Evolutionary conservation across 2,888 invertebrate genomes (phyloP).

Genomic region (Sepiola atlantica): DNA sequence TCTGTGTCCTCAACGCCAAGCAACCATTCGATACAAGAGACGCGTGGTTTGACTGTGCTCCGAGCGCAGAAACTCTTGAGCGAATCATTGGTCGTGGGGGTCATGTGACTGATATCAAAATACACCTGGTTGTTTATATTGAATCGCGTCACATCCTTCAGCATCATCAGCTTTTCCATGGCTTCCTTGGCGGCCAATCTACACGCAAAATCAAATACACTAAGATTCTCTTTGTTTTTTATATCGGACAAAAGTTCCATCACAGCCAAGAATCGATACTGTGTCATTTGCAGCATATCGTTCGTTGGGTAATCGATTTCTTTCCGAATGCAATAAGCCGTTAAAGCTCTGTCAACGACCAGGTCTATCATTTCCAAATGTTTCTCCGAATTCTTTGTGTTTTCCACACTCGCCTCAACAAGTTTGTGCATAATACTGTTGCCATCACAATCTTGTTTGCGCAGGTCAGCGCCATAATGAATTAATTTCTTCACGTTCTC

Average conservation of each 20-base stretch:
- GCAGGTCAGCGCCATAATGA: conserved; percentile 63
- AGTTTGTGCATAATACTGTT: conserved; percentile 69
- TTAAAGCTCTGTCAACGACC: conserved; percentile 57
- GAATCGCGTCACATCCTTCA: conserved; percentile 64
- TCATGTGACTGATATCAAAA: conserved; percentile 69
- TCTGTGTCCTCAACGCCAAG: conserved; percentile 59
- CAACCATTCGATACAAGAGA: conserved; percentile 69
- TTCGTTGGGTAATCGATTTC: conserved; percentile 60
- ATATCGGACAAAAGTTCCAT: conserved; percentile 61
- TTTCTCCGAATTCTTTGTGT: conserved; percentile 51
- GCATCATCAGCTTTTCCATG: conserved; percentile 62
- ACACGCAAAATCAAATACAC: conserved; percentile 65
- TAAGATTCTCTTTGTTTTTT: conserved; percentile 62
- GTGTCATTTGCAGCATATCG: conserved; percentile 57
- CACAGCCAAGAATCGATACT: conserved; percentile 59
- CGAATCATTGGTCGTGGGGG: conserved; percentile 60
- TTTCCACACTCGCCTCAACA: conserved; percentile 56
- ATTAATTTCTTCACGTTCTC: conserved; percentile 59
- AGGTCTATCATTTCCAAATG: conserved; percentile 60
- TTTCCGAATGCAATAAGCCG: conserved; percentile 68
- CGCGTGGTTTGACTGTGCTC: conserved; percentile 50
- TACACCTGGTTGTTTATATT: conserved; percentile 49
- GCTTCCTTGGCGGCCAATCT: conserved; percentile 63
- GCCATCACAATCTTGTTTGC: conserved; percentile 59
- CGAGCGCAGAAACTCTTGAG: conserved; percentile 45